Base-by-base conservation (phyloP, 2,888 invertebrate genomes). In the Eilema caniola region DNA sequence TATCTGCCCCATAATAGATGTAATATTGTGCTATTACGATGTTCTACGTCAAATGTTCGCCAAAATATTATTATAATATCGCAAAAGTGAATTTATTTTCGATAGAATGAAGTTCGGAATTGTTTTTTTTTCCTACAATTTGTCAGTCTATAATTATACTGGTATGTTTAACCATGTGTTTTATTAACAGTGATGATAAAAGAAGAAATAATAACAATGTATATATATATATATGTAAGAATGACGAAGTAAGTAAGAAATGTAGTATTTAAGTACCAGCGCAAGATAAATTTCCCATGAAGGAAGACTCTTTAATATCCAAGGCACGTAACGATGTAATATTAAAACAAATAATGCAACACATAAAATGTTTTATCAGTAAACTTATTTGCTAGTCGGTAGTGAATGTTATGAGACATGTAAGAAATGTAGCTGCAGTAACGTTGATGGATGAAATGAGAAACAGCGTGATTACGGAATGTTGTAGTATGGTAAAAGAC, bases 41-140 rank as follows among this genome's bases (percentile, higher is more conserved):
- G 53, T 53, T 10, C 20, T 8, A 53, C n/a, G n/a, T 53, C 4
- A 53, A 53, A n/a, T 53, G 53, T n/a, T n/a, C 53, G 2, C 53
- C 53, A 53, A 53, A 53, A 53, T 53, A n/a, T 53, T 53, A n/a
- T 53, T 53, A 53, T n/a, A 53, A n/a, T 53, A 10, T 53, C 53
- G n/a, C 53, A 53, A 53, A 53, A 53, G 53, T 53, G 8, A 53
- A 53, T 53, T 53, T n/a, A 53, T 53, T 53, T n/a, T 53, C n/a
- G 53, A 53, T 47, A 16, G 53, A 53, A n/a, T 53, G 53, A 20
- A 53, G 53, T 53, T 53, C n/a, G 53, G 53, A 53, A 53, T 53
- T 53, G 53, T 53, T 47, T 37, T 47, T 60, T 28, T 37, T 47
- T 60, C 23, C 20, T 12, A 12, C 47, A 20, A 14, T 24, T 28